These are phyloP conservation scores for Metopia argyrocephala DNA, from an alignment of 2,888 invertebrate species.

Conservation along the genomic window DNA sequence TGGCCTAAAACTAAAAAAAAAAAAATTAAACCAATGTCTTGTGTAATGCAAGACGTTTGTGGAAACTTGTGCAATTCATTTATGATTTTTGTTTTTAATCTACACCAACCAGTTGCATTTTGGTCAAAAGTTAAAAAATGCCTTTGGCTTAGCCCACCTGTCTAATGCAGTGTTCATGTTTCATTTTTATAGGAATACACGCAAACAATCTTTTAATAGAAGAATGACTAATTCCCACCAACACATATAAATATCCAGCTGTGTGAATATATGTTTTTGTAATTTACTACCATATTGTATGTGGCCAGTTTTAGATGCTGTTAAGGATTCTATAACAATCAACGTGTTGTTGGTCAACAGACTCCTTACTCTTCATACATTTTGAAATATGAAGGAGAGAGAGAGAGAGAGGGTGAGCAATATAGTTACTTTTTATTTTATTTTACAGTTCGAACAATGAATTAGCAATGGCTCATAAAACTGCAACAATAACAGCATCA, in stretches of 20 bases:
- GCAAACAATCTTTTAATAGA: background rate
- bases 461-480: conserved; percentile 29
- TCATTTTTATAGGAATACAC: background rate
- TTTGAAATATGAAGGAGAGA: background rate
- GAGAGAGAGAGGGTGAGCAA: too few relatives aligned
- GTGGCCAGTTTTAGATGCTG: background rate
- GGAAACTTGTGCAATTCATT: background rate
- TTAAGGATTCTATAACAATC: conserved; percentile 15
- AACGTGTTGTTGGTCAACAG: conserved; percentile 19
- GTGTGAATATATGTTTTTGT: background rate
- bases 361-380: background rate
- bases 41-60: background rate
- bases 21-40: background rate
- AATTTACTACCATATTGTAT: conserved; percentile 11
- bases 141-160: background rate
- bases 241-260: background rate
- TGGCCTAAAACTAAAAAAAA: too few relatives aligned
- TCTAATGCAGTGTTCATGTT: background rate
- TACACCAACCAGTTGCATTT: conserved; percentile 8
- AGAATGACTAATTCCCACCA: background rate
- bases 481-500: conserved; percentile 1
- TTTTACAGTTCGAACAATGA: too few relatives aligned
- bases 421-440: too few relatives aligned
- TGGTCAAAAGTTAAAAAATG: background rate
- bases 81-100: background rate